A percentile compares a stretch with the other conserved stretches of the same genome.
phyloP scores from a whole-genome alignment of 2,888 invertebrate genomes.

The Lapara coniferarum region DNA sequence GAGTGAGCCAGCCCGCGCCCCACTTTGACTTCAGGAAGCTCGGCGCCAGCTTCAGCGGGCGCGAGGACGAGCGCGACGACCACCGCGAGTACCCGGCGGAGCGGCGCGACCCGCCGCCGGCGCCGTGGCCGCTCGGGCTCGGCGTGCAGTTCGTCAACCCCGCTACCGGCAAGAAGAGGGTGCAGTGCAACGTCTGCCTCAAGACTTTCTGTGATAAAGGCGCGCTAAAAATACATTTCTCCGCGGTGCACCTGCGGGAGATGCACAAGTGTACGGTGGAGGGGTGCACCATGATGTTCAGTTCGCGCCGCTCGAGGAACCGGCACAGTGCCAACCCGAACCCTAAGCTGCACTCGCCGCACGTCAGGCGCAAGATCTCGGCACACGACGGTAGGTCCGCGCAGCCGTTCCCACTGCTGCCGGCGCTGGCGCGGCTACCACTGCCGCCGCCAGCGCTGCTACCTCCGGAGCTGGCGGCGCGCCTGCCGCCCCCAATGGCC shows the following conservation, averaged over 20 bases:
- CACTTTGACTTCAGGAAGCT: constrained; percentile 94
- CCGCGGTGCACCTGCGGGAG: constrained; percentile 98
- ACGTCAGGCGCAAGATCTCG: constrained; percentile 94
- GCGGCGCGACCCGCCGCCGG: constrained; percentile 73
- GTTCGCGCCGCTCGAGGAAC: constrained; percentile 96
- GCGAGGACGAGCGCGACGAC: constrained; percentile 74
- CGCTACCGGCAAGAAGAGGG: constrained; percentile 96
- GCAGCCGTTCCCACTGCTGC: constrained; percentile 90
- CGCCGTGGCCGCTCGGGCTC: constrained; percentile 91
- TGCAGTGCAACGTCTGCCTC: constrained; percentile 98
- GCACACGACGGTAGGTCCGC: constrained; percentile 96
- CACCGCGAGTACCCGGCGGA: constrained; percentile 68
- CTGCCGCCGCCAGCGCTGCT: constrained; percentile 87
- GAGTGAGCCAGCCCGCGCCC: constrained; percentile 91
- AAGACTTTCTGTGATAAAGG: constrained; percentile 99
- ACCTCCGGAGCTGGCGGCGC: constrained; percentile 83
- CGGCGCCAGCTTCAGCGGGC: constrained; percentile 85
- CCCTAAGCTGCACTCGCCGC: constrained; percentile 98
- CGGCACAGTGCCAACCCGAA: constrained; percentile 98
- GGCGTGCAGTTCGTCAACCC: constrained; percentile 95
- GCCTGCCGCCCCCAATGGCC: constrained; percentile 64
- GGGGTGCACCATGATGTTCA: constrained; percentile 99
- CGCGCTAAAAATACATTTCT: constrained; percentile 98
- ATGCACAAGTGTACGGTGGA: constrained; percentile 99
- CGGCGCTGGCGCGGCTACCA: constrained; percentile 88